These are phyloP conservation scores for Protonemura montana DNA, from an alignment of 2,888 invertebrate genomes.

Conservation along the genomic window DNA sequence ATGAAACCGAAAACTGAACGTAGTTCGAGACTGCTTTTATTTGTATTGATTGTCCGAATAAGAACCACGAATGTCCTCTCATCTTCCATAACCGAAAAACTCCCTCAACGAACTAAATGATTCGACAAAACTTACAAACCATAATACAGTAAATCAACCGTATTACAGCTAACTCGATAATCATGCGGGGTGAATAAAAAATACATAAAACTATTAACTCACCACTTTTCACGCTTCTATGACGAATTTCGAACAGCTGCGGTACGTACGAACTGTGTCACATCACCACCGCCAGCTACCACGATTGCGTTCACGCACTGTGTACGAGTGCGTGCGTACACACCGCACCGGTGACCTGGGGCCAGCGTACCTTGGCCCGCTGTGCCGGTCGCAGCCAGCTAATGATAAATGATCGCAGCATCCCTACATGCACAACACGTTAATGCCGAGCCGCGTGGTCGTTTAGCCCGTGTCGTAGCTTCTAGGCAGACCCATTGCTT, in stretches of 20 bases:
- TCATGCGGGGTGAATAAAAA: not conserved
- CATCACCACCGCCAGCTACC: not conserved
- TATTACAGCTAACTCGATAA: not conserved
- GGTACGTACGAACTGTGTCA: not conserved
- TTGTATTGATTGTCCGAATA: not conserved
- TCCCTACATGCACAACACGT: not conserved
- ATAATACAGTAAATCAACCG: not conserved
- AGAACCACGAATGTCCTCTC: not conserved
- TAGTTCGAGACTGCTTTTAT: not conserved
- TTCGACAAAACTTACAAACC: not conserved
- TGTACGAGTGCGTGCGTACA: not conserved
- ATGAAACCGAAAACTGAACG: not conserved
- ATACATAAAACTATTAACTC: not conserved
- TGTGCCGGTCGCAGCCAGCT: not conserved
- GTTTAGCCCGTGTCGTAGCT: not conserved
- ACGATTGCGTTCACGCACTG: not conserved
- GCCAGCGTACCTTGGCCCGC: not conserved
- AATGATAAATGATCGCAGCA: conserved; percentile 28
- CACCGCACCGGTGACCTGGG: not conserved
- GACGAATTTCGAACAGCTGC: not conserved
- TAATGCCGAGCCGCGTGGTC: not conserved
- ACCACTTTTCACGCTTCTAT: not conserved
- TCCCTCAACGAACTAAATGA: not conserved
- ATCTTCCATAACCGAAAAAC: not conserved
- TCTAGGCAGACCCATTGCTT: not conserved